A percentile compares a stretch with the other conserved stretches of the same genome.
These are phyloP conservation scores for Acropora tenuis DNA, from an alignment of 64 coral and sea anemone genomes.

Conservation along the genomic window DNA sequence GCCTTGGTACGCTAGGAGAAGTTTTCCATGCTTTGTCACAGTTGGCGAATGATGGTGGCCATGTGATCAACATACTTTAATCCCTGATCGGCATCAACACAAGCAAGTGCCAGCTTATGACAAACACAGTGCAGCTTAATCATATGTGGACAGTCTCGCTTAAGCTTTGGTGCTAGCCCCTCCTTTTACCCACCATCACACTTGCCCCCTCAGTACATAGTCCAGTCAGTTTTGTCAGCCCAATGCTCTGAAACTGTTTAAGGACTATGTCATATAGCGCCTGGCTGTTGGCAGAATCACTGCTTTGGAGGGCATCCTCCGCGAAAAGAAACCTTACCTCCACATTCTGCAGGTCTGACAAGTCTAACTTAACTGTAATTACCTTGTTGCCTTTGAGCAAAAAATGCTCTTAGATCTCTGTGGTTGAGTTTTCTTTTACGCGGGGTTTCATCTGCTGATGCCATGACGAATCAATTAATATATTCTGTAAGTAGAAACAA, in stretches of 20 bases:
- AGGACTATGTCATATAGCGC: constrained; percentile 13
- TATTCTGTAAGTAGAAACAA: not conserved
- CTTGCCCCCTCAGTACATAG: constrained; percentile 19
- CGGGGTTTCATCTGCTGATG: not conserved
- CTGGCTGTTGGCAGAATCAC: constrained; percentile 23
- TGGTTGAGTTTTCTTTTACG: constrained; percentile 2
- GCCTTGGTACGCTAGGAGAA: constrained; percentile 1
- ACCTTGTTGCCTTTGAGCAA: not conserved
- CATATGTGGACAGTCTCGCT: constrained; percentile 1
- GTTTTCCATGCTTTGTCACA: constrained; percentile 32
- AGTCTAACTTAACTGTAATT: constrained; percentile 18
- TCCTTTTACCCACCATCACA: constrained; percentile 37
- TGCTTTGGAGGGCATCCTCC: constrained; percentile 6
- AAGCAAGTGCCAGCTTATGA: constrained; percentile 21
- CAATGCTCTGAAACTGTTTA: constrained; percentile 13
- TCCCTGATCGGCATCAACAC: constrained; percentile 6
- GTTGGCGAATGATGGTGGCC: constrained; percentile 23
- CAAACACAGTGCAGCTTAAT: constrained; percentile 1
- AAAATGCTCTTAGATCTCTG: not conserved
- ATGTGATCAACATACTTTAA: constrained; percentile 39
- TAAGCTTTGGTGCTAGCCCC: constrained; percentile 22
- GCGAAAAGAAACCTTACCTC: constrained; percentile 16
- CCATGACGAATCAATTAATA: not conserved
- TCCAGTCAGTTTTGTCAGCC: constrained; percentile 18
- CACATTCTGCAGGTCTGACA: constrained; percentile 21